Percentiles rank a stretch among this genome's conserved stretches.
phyloP scores from a whole-genome alignment of 64 coral and sea anemone genomes.

The Exaiptasia diaphana region DNA sequence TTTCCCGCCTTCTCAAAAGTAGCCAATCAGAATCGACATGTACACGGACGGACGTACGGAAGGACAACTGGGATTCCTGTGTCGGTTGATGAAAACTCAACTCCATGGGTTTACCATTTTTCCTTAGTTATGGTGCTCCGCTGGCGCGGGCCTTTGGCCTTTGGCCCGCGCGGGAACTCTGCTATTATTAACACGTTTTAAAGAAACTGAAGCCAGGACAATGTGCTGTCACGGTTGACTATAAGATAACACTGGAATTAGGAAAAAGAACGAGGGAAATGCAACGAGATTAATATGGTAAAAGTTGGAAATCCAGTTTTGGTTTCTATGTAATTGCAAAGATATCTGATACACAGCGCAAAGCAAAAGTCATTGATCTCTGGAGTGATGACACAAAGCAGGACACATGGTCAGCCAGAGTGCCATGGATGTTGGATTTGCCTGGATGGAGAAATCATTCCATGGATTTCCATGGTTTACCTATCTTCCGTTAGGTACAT shows the following conservation, averaged over 20 bases:
- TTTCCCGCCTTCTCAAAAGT: no score
- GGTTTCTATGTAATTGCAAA: not conserved
- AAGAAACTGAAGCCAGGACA: no score
- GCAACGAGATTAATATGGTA: not conserved
- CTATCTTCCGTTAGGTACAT: no score
- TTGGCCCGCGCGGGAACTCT: no score
- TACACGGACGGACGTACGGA: no score
- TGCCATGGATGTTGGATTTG: not conserved
- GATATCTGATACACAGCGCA: not conserved
- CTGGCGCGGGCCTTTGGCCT: no score
- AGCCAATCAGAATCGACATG: no score
- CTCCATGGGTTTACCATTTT: no score
- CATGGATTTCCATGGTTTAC: not conserved
- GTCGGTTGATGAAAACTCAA: no score
- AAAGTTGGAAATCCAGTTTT: not conserved
- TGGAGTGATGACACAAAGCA: constrained; percentile 8
- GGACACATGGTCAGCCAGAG: constrained; percentile 5
- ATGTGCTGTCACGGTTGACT: not conserved
- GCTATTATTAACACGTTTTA: no score
- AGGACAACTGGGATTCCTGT: no score
- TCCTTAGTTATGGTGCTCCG: no score
- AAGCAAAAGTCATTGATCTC: not conserved
- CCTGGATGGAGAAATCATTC: not conserved
- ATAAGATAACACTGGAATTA: not conserved
- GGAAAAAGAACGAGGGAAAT: not conserved